phyloP scores from a whole-genome alignment of 2,797 vertebrate species.

The Enteromius mattozi region DNA sequence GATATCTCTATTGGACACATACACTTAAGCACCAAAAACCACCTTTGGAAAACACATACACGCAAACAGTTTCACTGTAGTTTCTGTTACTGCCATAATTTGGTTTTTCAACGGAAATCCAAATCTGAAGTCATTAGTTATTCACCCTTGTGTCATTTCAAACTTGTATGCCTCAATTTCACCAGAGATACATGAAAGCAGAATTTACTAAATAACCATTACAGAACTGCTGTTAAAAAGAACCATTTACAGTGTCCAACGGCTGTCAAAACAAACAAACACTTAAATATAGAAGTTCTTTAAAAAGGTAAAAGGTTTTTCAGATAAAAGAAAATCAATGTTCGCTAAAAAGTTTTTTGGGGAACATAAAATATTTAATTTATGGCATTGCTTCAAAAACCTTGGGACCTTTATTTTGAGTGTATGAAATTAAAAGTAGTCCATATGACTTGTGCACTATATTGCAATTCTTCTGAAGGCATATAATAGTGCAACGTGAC shows the following conservation, averaged over 20 bases:
- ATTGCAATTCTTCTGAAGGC: not conserved
- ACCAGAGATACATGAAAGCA: not conserved
- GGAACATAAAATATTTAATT: not conserved
- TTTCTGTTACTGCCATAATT: not conserved
- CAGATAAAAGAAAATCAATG: not conserved
- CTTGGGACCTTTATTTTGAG: not conserved
- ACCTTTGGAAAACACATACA: not conserved
- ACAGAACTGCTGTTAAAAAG: not conserved
- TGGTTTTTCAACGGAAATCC: not conserved
- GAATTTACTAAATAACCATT: not conserved
- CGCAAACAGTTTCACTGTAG: not conserved
- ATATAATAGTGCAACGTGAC: not conserved
- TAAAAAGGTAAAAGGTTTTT: not conserved
- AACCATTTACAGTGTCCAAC: not conserved
- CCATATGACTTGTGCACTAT: not conserved
- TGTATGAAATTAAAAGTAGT: not conserved
- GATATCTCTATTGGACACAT: conserved; percentile 55
- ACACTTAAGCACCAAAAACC: conserved; percentile 54
- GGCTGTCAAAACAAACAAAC: not conserved
- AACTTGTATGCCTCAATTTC: not conserved
- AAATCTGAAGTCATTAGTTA: not conserved
- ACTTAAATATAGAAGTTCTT: not conserved
- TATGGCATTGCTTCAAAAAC: not conserved
- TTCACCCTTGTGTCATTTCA: not conserved
- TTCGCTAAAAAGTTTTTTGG: not conserved